Evolutionary conservation across 1,140 invertebrate genomes (phyloP), one percentile per base, ranked within the genome.

Genomic region (Dendroctonus ponderosae): DNA sequence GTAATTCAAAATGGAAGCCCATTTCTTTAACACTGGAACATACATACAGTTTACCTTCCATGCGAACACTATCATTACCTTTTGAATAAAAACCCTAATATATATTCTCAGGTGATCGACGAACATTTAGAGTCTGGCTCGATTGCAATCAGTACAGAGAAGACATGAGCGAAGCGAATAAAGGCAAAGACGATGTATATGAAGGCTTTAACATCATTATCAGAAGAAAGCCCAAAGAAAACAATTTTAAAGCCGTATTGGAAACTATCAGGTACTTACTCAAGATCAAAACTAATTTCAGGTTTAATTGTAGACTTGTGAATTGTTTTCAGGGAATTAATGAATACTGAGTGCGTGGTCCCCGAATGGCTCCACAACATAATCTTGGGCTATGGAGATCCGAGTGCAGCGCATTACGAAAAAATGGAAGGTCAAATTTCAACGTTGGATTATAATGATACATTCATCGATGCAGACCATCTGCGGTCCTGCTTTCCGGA

Each of bases 341-440:
- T 99, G 95, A 99, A 99, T 77, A 98, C 96, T 0, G 92, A 98
- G 77, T 99, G 95, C 80, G 96, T 99, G 12, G 97, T 99, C 0
- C 98, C 98, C 0, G 91, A 98, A 73, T 99, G 98, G 98, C 81
- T 99, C 5, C 93, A 98, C 76, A 96, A 99, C 78, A 92, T 99
- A 69, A 92, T 99, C 60, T 84, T 99, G 5, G 97, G 98, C 0
- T 99, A 99, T 79, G 97, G 97, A 0, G 94, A 99, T 81, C 97
- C 97, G 0, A 90, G 89, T 7, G 90, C 96, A 41, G 98, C 98
- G 0, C 93, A 97, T 77, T 99, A 99, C 80, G 87, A 88, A 5
- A 91, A 90, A 76, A 91, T 97, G 87, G 79, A 84, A 2, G 89
- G 91, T 79, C 86, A 90, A 75, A 86, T 92, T 46, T 70, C 83